Percentiles rank a stretch among this genome's conserved stretches.
Conservation (phyloP, 64 coral and sea anemone species). For the Anthopleura sola region DNA sequence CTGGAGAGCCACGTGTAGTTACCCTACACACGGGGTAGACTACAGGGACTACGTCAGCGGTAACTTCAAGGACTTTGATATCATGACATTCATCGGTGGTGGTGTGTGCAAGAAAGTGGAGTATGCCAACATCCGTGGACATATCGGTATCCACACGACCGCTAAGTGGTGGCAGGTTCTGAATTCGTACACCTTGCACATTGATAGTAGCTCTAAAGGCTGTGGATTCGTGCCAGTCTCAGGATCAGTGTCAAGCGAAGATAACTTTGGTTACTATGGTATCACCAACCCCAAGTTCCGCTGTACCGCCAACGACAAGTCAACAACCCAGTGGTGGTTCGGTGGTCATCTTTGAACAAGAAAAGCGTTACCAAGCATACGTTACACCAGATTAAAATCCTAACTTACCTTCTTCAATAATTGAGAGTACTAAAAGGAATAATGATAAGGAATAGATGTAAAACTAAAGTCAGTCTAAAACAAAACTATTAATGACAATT, state of each 20-base stretch:
- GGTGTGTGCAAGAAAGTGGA: slow-evolving; percentile 16
- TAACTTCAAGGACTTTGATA: not conserved
- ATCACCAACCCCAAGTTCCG: slow-evolving; percentile 13
- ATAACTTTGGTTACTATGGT: slow-evolving; percentile 44
- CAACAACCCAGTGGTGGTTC: too few species aligned
- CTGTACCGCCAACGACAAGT: not conserved
- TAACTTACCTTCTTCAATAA: too few species aligned
- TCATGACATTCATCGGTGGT: slow-evolving; percentile 34
- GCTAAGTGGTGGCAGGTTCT: not conserved
- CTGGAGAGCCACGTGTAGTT: too few species aligned
- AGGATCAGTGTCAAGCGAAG: slow-evolving; percentile 26
- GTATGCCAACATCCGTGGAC: slow-evolving; percentile 38
- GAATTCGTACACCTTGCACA: not conserved
- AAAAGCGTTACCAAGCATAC: too few species aligned
- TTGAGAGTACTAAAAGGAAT: too few species aligned
- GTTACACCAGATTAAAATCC: too few species aligned
- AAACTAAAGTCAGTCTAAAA: too few species aligned
- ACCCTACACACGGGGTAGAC: too few species aligned
- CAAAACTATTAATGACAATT: too few species aligned
- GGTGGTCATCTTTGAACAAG: not conserved
- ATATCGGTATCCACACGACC: not conserved
- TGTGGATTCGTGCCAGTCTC: not conserved
- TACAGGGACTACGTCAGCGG: too few species aligned
- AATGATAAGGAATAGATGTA: too few species aligned
- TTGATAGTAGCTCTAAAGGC: too few species aligned